These are phyloP conservation scores for Poecilia wingei DNA, from an alignment of 2,797 vertebrate species.

Conservation along the genomic window DNA sequence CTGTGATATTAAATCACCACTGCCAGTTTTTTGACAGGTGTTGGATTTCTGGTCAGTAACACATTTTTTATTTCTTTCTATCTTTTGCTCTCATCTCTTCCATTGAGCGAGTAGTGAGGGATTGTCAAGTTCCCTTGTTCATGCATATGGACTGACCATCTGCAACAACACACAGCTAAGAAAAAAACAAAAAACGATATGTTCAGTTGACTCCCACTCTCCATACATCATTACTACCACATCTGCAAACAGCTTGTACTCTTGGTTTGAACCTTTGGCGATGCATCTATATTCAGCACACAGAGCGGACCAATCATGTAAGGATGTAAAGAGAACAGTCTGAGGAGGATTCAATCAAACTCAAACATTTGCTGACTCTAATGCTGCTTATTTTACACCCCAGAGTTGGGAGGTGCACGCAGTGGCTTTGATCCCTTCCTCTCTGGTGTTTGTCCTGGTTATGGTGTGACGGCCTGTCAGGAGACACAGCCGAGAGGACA, in stretches of 20 bases:
- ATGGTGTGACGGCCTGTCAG: constrained; percentile 67
- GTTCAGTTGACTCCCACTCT: neutral
- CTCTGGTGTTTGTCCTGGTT: constrained; percentile 46
- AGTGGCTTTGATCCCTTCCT: constrained; percentile 14
- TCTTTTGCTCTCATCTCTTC: neutral
- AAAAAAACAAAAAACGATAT: no score
- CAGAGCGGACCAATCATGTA: neutral
- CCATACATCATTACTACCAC: no score
- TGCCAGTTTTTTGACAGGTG: neutral
- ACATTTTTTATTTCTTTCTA: neutral
- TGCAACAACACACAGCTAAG: neutral
- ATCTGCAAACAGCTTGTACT: neutral
- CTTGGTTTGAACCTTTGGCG: neutral
- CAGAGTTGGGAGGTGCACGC: constrained; percentile 2
- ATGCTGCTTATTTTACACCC: neutral
- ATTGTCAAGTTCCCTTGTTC: neutral
- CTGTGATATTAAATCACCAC: neutral
- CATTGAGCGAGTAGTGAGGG: neutral
- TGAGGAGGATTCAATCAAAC: neutral
- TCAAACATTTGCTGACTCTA: neutral
- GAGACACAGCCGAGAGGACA: constrained; percentile 45
- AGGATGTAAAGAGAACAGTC: neutral
- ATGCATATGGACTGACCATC: neutral
- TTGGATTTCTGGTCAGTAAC: neutral
- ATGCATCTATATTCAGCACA: neutral